Conservation (phyloP, 2,797 vertebrate species). For the Smutsia temminckii region DNA sequence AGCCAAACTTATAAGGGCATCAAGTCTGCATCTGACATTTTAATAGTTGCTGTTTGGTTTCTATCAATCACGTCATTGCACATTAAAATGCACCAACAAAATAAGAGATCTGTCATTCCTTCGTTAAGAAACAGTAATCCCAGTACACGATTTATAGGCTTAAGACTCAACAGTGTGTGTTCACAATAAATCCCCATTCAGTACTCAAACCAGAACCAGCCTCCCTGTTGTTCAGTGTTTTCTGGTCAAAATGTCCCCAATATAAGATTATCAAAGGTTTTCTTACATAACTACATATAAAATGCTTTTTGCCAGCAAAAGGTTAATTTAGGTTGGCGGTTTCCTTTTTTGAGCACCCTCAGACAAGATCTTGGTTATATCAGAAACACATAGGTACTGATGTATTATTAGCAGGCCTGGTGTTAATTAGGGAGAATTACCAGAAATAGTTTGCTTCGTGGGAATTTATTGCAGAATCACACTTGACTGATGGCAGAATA, state of each 20-base stretch:
- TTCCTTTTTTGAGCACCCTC: conserved; percentile 82
- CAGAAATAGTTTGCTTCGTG: conserved; percentile 88
- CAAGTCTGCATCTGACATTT: conserved; percentile 85
- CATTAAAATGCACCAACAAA: conserved; percentile 84
- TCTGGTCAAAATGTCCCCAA: conserved; percentile 80
- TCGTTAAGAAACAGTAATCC: conserved; percentile 88
- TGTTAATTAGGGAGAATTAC: conserved; percentile 91
- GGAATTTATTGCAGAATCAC: conserved; percentile 88
- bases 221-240: conserved; percentile 82
- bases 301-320: conserved; percentile 84
- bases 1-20: conserved; percentile 86
- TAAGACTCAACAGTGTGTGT: conserved; percentile 84
- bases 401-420: conserved; percentile 88
- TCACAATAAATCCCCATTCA: conserved; percentile 86
- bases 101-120: conserved; percentile 86
- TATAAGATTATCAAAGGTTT: conserved; percentile 85
- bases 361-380: conserved; percentile 90
- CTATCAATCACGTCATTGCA: conserved; percentile 86
- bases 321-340: conserved; percentile 85
- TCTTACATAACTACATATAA: conserved; percentile 83
- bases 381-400: conserved; percentile 87
- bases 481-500: conserved; percentile 87
- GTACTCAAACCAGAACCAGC: conserved; percentile 82
- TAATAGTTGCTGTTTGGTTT: conserved; percentile 87
- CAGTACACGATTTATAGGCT: conserved; percentile 85